phyloP scores from a whole-genome alignment of 2,888 invertebrate genomes.

The Pseudanteris insignis region DNA sequence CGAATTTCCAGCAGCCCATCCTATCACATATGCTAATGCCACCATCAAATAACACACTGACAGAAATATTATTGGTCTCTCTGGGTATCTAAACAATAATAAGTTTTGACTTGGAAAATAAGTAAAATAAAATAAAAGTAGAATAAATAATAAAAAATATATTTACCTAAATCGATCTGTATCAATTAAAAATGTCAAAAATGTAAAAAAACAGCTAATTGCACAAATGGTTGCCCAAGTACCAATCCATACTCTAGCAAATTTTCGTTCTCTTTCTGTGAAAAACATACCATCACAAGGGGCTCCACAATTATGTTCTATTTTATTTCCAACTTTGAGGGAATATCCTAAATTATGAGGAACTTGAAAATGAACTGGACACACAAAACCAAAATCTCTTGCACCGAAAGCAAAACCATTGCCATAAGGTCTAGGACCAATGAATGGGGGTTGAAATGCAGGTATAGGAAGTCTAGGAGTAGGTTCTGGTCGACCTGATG shows the following conservation, averaged over 20 bases:
- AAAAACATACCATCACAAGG: conserved; percentile 96
- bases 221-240: conserved; percentile 92
- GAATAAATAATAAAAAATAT: too few species aligned
- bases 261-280: conserved; percentile 79
- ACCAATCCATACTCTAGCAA: conserved; percentile 91
- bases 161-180: conserved; percentile 81
- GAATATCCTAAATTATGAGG: conserved; percentile 84
- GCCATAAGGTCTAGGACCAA: conserved; percentile 50
- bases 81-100: conserved; percentile 83
- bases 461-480: conserved; percentile 67
- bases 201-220: conserved; percentile 90
- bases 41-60: conserved; percentile 96
- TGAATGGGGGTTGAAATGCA: conserved; percentile 67
- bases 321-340: conserved; percentile 82
- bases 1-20: conserved; percentile 83
- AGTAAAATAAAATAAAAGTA: too few species aligned
- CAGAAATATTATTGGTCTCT: conserved; percentile 95
- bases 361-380: conserved; percentile 86
- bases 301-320: conserved; percentile 81
- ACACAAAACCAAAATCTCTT: conserved; percentile 84
- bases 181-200: conserved; percentile 93
- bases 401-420: conserved; percentile 65
- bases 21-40: conserved; percentile 89
- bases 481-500: conserved; percentile 69
- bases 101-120: too few species aligned